Percentiles rank a stretch among this genome's conserved stretches.
These are phyloP conservation scores for Florisuga fusca DNA, from an alignment of 2,797 vertebrate genomes.

Conservation along the genomic window DNA sequence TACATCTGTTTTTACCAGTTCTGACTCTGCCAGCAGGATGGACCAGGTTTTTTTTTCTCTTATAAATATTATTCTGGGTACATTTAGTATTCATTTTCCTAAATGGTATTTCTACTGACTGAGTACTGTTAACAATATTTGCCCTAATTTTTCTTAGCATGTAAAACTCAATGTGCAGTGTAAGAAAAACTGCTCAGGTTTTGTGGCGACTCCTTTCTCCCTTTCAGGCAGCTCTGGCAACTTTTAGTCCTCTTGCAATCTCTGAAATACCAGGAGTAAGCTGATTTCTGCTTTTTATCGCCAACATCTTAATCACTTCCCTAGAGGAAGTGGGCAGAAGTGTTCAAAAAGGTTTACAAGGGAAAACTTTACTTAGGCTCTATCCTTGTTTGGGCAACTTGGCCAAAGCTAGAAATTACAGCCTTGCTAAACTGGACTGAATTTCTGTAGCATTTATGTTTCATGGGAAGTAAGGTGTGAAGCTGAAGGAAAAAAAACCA, in stretches of 20 bases:
- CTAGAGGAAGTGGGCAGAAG: background rate
- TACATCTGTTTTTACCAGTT: background rate
- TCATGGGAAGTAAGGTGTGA: background rate
- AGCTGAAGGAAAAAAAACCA: background rate
- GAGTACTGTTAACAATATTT: background rate
- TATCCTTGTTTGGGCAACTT: background rate
- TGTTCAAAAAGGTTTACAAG: background rate
- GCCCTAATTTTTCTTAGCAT: background rate
- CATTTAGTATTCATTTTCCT: background rate
- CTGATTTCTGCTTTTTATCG: fast-evolving
- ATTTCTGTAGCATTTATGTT: background rate
- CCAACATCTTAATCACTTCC: background rate
- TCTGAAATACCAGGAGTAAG: background rate
- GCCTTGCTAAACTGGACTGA: background rate
- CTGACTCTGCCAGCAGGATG: background rate
- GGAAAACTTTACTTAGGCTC: background rate
- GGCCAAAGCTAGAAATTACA: background rate
- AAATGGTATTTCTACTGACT: background rate
- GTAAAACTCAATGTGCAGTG: fast-evolving
- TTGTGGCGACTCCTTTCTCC: background rate
- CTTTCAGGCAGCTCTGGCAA: background rate
- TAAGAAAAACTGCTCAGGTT: background rate
- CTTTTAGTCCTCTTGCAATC: background rate
- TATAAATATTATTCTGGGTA: background rate
- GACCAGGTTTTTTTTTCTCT: background rate